phyloP scores from a whole-genome alignment of 2,888 invertebrate species.

The Stramonita haemastoma region DNA sequence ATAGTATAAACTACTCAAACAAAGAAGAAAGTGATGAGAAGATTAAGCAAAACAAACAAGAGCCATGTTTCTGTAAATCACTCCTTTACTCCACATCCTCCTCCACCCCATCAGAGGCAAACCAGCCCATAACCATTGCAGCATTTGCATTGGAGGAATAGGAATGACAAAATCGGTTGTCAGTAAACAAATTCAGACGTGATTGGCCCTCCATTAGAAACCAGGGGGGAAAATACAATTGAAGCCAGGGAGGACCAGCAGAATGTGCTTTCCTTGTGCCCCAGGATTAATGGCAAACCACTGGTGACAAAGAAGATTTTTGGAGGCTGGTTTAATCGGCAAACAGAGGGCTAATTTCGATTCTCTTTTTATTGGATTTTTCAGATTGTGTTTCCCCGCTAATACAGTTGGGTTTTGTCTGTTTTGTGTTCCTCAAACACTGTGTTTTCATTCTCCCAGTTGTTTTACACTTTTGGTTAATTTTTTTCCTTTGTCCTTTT shows the following conservation, averaged over 20 bases:
- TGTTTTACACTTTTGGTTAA: no score
- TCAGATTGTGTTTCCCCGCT: neutral
- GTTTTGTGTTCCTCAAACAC: no score
- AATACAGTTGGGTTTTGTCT: no score
- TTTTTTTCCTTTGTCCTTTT: no score
- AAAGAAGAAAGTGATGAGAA: neutral
- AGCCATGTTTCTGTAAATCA: conserved; percentile 1
- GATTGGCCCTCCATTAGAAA: conserved; percentile 18
- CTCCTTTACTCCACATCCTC: neutral
- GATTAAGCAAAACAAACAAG: neutral
- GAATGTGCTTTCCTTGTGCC: neutral
- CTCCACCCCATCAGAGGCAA: neutral
- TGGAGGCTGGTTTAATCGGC: conserved; percentile 39
- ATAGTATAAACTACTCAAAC: neutral
- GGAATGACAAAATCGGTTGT: conserved; percentile 40
- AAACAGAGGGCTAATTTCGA: conserved; percentile 43
- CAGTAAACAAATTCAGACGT: conserved; percentile 41
- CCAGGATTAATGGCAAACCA: neutral
- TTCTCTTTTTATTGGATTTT: neutral
- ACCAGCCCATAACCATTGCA: neutral
- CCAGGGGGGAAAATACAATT: neutral
- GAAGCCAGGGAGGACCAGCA: neutral
- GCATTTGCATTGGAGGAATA: conserved; percentile 24
- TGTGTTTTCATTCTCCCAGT: no score
- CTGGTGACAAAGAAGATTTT: neutral